Percentiles rank a stretch among this genome's conserved stretches.
These are phyloP conservation scores for Catostomus latipinnis DNA, from an alignment of 2,797 vertebrate species.

Conservation along the genomic window DNA sequence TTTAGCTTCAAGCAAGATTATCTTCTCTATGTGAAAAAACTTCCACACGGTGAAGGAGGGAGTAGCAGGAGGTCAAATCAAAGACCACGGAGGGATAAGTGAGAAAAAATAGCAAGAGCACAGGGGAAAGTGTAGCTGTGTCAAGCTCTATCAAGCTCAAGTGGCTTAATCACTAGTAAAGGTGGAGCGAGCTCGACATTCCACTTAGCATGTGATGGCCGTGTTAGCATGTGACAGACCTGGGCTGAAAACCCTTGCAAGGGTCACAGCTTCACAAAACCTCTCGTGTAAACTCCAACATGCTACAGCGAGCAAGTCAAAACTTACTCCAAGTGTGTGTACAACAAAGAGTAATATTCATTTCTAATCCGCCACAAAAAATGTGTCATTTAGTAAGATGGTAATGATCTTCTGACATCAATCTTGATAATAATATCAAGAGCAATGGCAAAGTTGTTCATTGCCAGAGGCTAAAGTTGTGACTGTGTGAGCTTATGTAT, in stretches of 20 bases:
- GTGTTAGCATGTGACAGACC: slow-evolving; percentile 53
- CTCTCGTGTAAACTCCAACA: slow-evolving; percentile 80
- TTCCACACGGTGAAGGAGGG: slow-evolving; percentile 15
- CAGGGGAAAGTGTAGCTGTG: slow-evolving; percentile 56
- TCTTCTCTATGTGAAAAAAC: slow-evolving; percentile 28
- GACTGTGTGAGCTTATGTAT: not conserved
- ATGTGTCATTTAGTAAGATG: not conserved
- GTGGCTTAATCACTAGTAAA: slow-evolving; percentile 80
- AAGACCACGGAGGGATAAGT: slow-evolving; percentile 37
- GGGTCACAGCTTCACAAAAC: slow-evolving; percentile 80
- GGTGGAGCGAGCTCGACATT: slow-evolving; percentile 78
- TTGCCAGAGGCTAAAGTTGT: slow-evolving; percentile 1
- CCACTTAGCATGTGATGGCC: slow-evolving; percentile 69
- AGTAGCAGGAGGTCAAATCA: slow-evolving; percentile 39
- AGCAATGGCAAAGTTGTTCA: slow-evolving; percentile 17
- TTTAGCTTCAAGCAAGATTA: slow-evolving; percentile 31
- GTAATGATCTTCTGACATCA: slow-evolving; percentile 23
- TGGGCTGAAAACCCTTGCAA: slow-evolving; percentile 15
- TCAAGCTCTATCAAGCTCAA: slow-evolving; percentile 75
- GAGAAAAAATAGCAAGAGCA: slow-evolving; percentile 38
- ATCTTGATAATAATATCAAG: slow-evolving; percentile 17
- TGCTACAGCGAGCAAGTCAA: slow-evolving; percentile 78
- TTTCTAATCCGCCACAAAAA: slow-evolving; percentile 1
- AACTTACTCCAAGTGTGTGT: slow-evolving; percentile 50
- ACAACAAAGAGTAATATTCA: slow-evolving; percentile 7